Evolutionary conservation across 2,888 invertebrate genomes (phyloP).

Genomic region (Nemotelus nigrinus): DNA sequence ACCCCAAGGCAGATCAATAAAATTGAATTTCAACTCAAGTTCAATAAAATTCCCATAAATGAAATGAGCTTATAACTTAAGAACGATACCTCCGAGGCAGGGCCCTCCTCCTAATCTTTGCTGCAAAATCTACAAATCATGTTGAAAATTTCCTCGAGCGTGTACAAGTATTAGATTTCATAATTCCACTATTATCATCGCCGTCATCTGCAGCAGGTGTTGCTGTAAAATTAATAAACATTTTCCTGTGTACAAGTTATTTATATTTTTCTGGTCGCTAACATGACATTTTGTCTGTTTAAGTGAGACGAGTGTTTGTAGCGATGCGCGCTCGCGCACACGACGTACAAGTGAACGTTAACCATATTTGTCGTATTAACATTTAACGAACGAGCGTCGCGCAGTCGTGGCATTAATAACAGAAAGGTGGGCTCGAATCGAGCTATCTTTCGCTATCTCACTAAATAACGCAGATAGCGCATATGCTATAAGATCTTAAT

Average conservation of each 20-base stretch:
- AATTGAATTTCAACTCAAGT: too few species aligned
- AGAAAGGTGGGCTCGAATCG: background rate
- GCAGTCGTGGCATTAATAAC: slow-evolving; percentile 30
- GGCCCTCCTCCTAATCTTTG: too few species aligned
- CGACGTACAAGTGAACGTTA: slow-evolving; percentile 22
- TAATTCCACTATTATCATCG: slow-evolving; percentile 25
- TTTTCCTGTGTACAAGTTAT: slow-evolving; percentile 45
- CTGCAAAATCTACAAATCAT: too few species aligned
- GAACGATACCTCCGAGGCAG: too few species aligned
- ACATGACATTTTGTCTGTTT: slow-evolving; percentile 47
- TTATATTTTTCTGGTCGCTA: slow-evolving; percentile 35
- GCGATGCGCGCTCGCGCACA: slow-evolving; percentile 24
- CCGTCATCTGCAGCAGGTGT: slow-evolving; percentile 36
- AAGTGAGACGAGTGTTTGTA: slow-evolving; percentile 13
- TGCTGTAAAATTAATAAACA: slow-evolving; percentile 47
- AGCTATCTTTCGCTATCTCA: slow-evolving; percentile 28
- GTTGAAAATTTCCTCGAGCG: too few species aligned
- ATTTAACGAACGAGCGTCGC: slow-evolving; percentile 38
- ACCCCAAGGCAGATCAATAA: too few species aligned
- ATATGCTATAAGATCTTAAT: slow-evolving; percentile 31
- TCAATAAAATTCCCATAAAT: too few species aligned
- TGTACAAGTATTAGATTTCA: slow-evolving; percentile 24
- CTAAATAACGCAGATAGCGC: slow-evolving; percentile 25
- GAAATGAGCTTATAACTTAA: too few species aligned
- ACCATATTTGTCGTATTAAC: slow-evolving; percentile 49